phyloP scores from a whole-genome alignment of 1,140 invertebrate species.

The Pectinophora gossypiella region DNA sequence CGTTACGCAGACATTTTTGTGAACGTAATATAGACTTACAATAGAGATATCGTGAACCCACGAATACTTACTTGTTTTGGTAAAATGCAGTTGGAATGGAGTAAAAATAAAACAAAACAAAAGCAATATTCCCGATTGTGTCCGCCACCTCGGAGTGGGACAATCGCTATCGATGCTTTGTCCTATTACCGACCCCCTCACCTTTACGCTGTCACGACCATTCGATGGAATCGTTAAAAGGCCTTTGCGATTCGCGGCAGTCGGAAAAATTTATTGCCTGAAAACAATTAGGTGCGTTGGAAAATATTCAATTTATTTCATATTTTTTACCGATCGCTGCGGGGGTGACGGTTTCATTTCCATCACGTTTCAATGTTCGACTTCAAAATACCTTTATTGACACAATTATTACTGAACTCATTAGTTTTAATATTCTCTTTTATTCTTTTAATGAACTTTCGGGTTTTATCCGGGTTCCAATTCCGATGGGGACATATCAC shows the following conservation, averaged over 20 bases:
- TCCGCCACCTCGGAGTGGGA: background rate
- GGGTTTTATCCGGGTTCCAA: too few relatives aligned
- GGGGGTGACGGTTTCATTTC: too few relatives aligned
- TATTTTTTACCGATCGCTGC: too few relatives aligned
- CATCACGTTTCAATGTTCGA: too few relatives aligned
- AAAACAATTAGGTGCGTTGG: background rate
- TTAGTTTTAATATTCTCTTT: too few relatives aligned
- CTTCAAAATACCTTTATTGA: too few relatives aligned
- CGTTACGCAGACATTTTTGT: background rate
- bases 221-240: slow-evolving; percentile 10
- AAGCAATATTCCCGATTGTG: slow-evolving; percentile 2
- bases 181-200: slow-evolving; percentile 4
- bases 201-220: slow-evolving; percentile 10
- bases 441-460: too few relatives aligned
- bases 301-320: background rate
- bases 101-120: slow-evolving; percentile 1
- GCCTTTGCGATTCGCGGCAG: background rate
- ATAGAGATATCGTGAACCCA: background rate
- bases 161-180: slow-evolving; percentile 12
- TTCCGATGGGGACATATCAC: too few relatives aligned
- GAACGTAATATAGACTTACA: background rate
- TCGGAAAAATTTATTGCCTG: background rate
- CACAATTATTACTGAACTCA: too few relatives aligned
- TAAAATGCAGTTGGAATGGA: background rate
- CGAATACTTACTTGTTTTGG: background rate